phyloP scores from a whole-genome alignment of 2,888 invertebrate genomes.

The Linyphia triangularis region DNA sequence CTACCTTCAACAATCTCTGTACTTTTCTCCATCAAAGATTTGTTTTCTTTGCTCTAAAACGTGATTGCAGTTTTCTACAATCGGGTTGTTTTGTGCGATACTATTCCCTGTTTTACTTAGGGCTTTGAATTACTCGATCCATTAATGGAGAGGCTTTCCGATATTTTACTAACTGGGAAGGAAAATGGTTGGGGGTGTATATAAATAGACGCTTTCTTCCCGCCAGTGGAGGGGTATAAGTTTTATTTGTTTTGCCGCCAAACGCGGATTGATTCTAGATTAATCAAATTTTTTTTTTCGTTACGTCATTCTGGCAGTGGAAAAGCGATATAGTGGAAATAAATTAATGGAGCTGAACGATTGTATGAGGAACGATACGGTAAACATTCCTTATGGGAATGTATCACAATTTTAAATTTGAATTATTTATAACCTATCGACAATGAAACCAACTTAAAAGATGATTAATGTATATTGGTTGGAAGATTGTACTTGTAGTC shows the following conservation, averaged over 20 bases:
- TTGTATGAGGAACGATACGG: neutral
- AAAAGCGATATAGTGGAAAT: slow-evolving; percentile 11
- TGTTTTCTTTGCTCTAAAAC: slow-evolving; percentile 21
- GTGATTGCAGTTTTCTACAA: slow-evolving; percentile 31
- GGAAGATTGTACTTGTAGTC: too few relatives aligned
- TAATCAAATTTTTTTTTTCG: slow-evolving; percentile 49
- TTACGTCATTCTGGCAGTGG: slow-evolving; percentile 15
- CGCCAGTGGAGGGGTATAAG: neutral
- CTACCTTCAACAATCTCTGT: slow-evolving; percentile 31
- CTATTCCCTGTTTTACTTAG: slow-evolving; percentile 25
- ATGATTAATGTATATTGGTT: neutral
- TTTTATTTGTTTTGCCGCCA: slow-evolving; percentile 5
- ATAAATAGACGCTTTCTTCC: slow-evolving; percentile 11
- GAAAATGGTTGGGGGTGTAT: neutral
- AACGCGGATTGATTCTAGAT: slow-evolving; percentile 56
- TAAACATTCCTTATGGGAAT: neutral
- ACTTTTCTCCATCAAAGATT: neutral
- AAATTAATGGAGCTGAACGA: neutral
- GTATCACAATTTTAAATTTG: neutral
- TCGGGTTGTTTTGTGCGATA: slow-evolving; percentile 43
- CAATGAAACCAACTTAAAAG: neutral
- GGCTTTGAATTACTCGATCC: slow-evolving; percentile 44
- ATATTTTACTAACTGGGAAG: slow-evolving; percentile 26
- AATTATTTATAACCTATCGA: neutral
- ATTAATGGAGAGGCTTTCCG: slow-evolving; percentile 51